These are phyloP conservation scores for Drosophila picticornis DNA, from an alignment of 2,888 invertebrate species.

Conservation along the genomic window DNA sequence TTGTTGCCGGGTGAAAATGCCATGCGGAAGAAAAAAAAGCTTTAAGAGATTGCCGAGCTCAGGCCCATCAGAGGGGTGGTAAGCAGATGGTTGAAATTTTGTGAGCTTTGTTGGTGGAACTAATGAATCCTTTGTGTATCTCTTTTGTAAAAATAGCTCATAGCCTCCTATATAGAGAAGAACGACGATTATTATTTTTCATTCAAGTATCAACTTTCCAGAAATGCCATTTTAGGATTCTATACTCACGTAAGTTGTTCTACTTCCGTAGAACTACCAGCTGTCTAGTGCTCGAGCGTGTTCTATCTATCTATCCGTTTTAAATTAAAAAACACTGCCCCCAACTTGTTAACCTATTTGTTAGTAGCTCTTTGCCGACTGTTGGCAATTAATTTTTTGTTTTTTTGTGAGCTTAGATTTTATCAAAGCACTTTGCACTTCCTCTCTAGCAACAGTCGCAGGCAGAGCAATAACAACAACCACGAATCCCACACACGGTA, in stretches of 20 bases:
- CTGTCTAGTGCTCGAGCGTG: not conserved
- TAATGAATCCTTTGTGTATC: slow-evolving; percentile 33
- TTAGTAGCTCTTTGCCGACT: slow-evolving; percentile 36
- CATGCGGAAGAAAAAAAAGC: slow-evolving; percentile 29
- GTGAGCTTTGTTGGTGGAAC: slow-evolving; percentile 47
- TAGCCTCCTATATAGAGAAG: not conserved
- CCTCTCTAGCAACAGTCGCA: slow-evolving; percentile 56
- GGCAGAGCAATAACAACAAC: slow-evolving; percentile 33
- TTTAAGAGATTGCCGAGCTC: slow-evolving; percentile 9
- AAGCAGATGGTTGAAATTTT: slow-evolving; percentile 45
- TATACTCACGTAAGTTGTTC: not conserved
- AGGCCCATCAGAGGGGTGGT: slow-evolving; percentile 26
- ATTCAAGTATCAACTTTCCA: not conserved
- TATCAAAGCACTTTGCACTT: slow-evolving; percentile 77
- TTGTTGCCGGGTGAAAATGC: slow-evolving; percentile 22
- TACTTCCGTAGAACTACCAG: slow-evolving; percentile 26
- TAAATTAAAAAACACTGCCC: slow-evolving; percentile 37
- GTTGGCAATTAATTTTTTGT: slow-evolving; percentile 63
- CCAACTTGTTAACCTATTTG: slow-evolving; percentile 60
- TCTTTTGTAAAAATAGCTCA: slow-evolving; percentile 1
- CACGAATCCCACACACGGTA: slow-evolving; percentile 38
- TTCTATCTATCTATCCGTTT: slow-evolving; percentile 3
- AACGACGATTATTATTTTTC: not conserved
- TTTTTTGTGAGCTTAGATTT: slow-evolving; percentile 51
- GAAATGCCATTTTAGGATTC: not conserved